Evolutionary conservation across 2,888 invertebrate genomes (phyloP).

Genomic region (Lepidochrysops patricia): DNA sequence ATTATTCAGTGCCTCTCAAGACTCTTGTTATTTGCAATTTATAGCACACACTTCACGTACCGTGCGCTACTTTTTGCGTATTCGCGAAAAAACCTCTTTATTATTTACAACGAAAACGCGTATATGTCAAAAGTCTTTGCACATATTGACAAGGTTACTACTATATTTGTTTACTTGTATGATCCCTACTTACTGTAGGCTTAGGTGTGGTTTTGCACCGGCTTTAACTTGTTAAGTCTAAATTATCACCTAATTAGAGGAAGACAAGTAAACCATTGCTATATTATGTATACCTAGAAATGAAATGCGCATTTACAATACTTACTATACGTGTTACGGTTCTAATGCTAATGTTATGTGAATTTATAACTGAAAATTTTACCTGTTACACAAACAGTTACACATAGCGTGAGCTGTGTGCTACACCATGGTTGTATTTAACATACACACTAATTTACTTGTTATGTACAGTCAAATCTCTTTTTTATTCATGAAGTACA

Average conservation of each 20-base stretch:
- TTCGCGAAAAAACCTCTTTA: neutral
- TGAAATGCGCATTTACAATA: neutral
- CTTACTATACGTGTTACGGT: too few species aligned
- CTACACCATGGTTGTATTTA: too few species aligned
- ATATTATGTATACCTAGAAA: neutral
- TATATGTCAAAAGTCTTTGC: neutral
- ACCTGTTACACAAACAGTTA: too few species aligned
- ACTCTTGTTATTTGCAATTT: conserved; percentile 9
- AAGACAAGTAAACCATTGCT: neutral
- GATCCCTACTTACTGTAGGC: neutral
- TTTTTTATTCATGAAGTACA: too few species aligned
- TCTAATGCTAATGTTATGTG: too few species aligned
- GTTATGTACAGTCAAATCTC: too few species aligned
- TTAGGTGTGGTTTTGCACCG: neutral
- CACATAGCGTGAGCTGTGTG: too few species aligned
- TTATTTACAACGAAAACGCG: neutral
- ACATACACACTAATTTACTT: too few species aligned
- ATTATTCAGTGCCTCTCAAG: conserved; percentile 18
- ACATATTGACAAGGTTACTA: neutral
- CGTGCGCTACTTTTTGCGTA: neutral
- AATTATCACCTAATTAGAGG: neutral
- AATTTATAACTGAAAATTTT: too few species aligned
- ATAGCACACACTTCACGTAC: neutral
- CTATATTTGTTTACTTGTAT: neutral
- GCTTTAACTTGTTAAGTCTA: neutral